phyloP scores from a whole-genome alignment of 1,140 invertebrate genomes.

The Anoplophora glabripennis region DNA sequence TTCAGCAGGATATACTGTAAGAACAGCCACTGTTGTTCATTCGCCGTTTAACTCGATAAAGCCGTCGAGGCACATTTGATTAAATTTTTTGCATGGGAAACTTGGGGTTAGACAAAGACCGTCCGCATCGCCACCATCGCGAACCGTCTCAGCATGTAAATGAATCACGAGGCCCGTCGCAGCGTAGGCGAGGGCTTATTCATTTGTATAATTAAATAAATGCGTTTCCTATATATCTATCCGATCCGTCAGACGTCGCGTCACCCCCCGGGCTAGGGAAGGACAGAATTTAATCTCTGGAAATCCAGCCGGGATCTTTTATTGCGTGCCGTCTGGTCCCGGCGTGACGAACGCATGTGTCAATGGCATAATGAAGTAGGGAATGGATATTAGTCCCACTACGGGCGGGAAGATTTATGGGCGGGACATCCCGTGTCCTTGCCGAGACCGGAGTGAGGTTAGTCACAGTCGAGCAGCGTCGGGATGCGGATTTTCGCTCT shows the following conservation, averaged over 20 bases:
- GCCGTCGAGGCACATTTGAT: too few species aligned
- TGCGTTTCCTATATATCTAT: slow-evolving; percentile 22
- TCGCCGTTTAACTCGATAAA: too few species aligned
- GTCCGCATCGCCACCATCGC: too few species aligned
- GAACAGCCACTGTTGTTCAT: too few species aligned
- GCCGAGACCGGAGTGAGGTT: slow-evolving; percentile 32
- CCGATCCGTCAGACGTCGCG: slow-evolving; percentile 13
- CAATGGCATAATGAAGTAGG: slow-evolving; percentile 36
- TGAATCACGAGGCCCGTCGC: too few species aligned
- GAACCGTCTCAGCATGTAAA: too few species aligned
- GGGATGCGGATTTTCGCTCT: too few species aligned
- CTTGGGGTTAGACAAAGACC: too few species aligned
- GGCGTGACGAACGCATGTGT: slow-evolving; percentile 38
- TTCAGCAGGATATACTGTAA: too few species aligned
- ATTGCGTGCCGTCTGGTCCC: slow-evolving; percentile 28
- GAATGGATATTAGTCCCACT: slow-evolving; percentile 26
- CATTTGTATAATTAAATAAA: slow-evolving; percentile 36
- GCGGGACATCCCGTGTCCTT: slow-evolving; percentile 39
- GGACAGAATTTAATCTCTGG: slow-evolving; percentile 1
- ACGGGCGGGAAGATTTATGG: slow-evolving; percentile 36
- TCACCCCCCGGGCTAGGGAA: slow-evolving; percentile 11
- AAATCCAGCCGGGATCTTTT: slow-evolving; percentile 31
- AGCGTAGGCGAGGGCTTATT: slow-evolving; percentile 7
- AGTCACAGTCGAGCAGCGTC: slow-evolving; percentile 23
- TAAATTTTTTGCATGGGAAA: too few species aligned